Percentiles rank a stretch among this genome's conserved stretches.
Conservation (phyloP, 2,113 vertebrate genomes). For the Spermophilus dauricus region DNA sequence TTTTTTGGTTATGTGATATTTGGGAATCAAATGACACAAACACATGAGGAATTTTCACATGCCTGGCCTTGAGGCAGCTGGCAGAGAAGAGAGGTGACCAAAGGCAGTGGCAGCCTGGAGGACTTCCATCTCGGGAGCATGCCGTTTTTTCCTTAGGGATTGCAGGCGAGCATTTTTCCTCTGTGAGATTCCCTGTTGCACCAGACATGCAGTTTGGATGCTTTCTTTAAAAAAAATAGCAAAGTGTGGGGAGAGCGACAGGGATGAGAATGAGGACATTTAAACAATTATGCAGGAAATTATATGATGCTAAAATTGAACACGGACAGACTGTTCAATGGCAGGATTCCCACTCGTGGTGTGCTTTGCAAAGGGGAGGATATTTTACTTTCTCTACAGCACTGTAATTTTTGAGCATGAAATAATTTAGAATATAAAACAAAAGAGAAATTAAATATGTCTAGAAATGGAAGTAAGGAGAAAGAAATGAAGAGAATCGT, state of each 20-base stretch:
- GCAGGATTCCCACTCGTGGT: conserved; percentile 87
- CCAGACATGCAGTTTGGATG: conserved; percentile 75
- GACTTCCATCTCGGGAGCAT: not conserved
- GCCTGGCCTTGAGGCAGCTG: conserved; percentile 69
- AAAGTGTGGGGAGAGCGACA: conserved; percentile 71
- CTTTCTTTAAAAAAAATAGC: conserved; percentile 70
- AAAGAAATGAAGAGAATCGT: conserved; percentile 81
- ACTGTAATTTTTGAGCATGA: conserved; percentile 87
- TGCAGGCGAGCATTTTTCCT: conserved; percentile 41
- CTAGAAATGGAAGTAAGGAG: conserved; percentile 79
- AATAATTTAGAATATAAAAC: conserved; percentile 88
- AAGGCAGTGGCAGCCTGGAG: not conserved
- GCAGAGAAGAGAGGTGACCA: conserved; percentile 64
- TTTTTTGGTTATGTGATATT: conserved; percentile 82
- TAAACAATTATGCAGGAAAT: conserved; percentile 90
- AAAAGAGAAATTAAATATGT: conserved; percentile 87
- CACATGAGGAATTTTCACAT: conserved; percentile 69
- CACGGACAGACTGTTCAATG: conserved; percentile 86
- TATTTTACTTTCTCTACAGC: conserved; percentile 63
- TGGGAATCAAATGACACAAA: conserved; percentile 83
- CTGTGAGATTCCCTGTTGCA: conserved; percentile 79
- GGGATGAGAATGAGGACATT: conserved; percentile 87
- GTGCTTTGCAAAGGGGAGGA: conserved; percentile 78
- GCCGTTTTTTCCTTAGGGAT: conserved; percentile 22
- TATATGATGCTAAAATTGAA: conserved; percentile 91